These are phyloP conservation scores for Apeltes quadracus DNA, from an alignment of 2,113 vertebrate species.

Conservation along the genomic window DNA sequence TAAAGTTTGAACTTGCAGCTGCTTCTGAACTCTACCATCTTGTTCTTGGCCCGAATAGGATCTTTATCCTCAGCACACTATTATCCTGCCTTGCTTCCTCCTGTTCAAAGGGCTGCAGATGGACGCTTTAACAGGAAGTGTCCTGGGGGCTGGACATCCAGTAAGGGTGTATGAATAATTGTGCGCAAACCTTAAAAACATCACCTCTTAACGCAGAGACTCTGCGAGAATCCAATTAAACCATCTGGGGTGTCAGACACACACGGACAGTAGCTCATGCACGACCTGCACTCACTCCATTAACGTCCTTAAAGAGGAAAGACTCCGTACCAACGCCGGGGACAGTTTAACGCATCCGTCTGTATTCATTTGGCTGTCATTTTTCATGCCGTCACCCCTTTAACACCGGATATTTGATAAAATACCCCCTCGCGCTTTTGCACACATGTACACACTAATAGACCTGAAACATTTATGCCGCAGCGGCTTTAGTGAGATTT, in stretches of 20 bases:
- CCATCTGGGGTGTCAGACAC: constrained; percentile 21
- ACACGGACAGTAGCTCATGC: constrained; percentile 22
- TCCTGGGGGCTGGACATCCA: constrained; percentile 1
- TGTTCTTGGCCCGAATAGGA: constrained; percentile 29
- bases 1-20: constrained; percentile 58
- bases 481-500: constrained; percentile 24
- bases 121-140: too few relatives aligned
- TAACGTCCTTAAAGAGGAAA: constrained; percentile 44
- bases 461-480: constrained; percentile 1
- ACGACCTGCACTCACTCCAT: constrained; percentile 39
- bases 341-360: constrained; percentile 38
- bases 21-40: constrained; percentile 40
- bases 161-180: neutral
- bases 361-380: too few relatives aligned
- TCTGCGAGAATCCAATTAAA: constrained; percentile 33
- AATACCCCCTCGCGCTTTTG: neutral
- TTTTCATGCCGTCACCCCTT: too few relatives aligned
- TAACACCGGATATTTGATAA: neutral
- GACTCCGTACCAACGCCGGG: constrained; percentile 36
- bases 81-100: neutral
- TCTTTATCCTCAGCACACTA: constrained; percentile 25
- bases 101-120: neutral
- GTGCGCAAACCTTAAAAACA: constrained; percentile 41
- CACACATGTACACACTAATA: neutral
- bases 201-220: constrained; percentile 39